Conservation (phyloP, 2,888 invertebrate species). For the Agonopterix heracliana region DNA sequence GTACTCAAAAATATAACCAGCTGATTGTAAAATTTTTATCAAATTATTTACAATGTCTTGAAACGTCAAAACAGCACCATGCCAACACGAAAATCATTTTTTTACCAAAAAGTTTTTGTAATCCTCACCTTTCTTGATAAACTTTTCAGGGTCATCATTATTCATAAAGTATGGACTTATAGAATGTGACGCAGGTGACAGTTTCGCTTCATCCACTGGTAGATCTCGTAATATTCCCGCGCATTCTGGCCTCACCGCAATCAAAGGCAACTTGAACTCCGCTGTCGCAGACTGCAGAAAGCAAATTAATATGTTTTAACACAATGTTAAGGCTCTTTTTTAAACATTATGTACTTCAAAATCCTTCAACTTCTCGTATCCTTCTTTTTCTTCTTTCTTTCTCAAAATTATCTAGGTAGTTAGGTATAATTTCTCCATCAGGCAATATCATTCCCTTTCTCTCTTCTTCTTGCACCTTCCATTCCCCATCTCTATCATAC, state of each 20-base stretch:
- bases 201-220: conserved; percentile 76
- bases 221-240: conserved; percentile 78
- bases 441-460: not conserved
- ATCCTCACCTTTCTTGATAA: conserved; percentile 77
- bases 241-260: conserved; percentile 81
- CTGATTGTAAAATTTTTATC: not conserved
- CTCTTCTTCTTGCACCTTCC: conserved; percentile 5
- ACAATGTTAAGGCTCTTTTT: not conserved
- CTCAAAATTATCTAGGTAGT: too few relatives aligned
- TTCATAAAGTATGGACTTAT: conserved; percentile 82
- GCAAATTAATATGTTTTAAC: not conserved
- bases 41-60: not conserved
- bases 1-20: conserved; percentile 7
- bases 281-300: conserved; percentile 77
- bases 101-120: too few relatives aligned
- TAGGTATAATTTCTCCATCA: too few relatives aligned
- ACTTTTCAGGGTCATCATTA: conserved; percentile 77
- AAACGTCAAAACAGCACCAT: conserved; percentile 1
- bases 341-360: not conserved
- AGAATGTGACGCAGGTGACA: conserved; percentile 76
- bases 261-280: conserved; percentile 81
- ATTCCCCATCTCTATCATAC: conserved; percentile 21
- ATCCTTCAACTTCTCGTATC: not conserved
- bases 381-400: not conserved
- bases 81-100: conserved; percentile 2